Evolutionary conservation across 2,888 invertebrate species (phyloP).

Genomic region (Andrena bicolor): DNA sequence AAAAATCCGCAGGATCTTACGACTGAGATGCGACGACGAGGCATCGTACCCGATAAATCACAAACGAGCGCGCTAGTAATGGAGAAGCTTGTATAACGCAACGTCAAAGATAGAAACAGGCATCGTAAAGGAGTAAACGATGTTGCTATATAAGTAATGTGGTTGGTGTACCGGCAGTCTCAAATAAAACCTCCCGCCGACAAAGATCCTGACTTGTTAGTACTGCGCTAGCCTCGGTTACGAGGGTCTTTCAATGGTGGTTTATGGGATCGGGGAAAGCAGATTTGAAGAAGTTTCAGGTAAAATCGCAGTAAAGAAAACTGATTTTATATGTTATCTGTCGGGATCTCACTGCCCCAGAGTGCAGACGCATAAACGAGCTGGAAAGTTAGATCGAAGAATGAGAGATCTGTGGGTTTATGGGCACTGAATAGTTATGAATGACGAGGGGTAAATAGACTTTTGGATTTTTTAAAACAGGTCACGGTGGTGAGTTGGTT

Average conservation of each 20-base stretch:
- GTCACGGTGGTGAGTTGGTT: neutral
- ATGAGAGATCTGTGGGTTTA: conserved; percentile 6
- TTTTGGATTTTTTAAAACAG: neutral
- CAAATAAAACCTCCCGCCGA: conserved; percentile 62
- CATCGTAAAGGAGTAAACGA: conserved; percentile 64
- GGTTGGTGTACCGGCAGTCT: conserved; percentile 32
- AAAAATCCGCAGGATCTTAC: conserved; percentile 36
- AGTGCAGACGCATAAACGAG: conserved; percentile 1
- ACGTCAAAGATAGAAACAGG: conserved; percentile 39
- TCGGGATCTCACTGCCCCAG: neutral
- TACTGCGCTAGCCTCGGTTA: conserved; percentile 17
- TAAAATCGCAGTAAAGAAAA: conserved; percentile 29
- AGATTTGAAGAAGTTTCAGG: conserved; percentile 46
- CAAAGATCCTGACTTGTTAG: conserved; percentile 51
- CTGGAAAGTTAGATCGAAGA: neutral
- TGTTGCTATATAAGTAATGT: conserved; percentile 47
- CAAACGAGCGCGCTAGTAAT: conserved; percentile 17
- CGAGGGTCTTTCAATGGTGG: conserved; percentile 24
- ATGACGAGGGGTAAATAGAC: neutral
- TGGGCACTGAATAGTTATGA: conserved; percentile 5
- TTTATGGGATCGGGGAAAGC: conserved; percentile 41
- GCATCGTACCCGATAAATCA: conserved; percentile 26
- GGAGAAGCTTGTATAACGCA: conserved; percentile 26
- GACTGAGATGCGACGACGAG: conserved; percentile 9
- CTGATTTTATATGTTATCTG: conserved; percentile 22